These are phyloP conservation scores for Chelonia mydas DNA, from an alignment of 2,797 vertebrate species.

Conservation along the genomic window DNA sequence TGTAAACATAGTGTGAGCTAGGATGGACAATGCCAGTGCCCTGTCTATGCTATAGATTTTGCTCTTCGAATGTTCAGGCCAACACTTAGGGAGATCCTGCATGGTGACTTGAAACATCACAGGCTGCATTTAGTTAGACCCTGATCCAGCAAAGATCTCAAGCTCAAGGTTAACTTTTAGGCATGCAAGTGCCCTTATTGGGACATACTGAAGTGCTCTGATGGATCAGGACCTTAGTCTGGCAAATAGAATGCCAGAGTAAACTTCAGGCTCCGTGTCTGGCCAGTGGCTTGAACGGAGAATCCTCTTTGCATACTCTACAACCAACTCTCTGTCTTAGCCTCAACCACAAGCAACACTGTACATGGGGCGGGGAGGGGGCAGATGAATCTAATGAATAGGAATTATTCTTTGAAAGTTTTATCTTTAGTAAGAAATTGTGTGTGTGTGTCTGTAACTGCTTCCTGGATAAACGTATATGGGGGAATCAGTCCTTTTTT, in stretches of 20 bases:
- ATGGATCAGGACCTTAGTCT: not conserved
- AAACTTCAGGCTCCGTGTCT: not conserved
- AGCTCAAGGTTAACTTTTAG: not conserved
- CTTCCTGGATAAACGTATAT: not conserved
- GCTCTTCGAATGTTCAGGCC: not conserved
- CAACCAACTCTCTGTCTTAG: not conserved
- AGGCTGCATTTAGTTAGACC: not conserved
- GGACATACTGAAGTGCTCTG: not conserved
- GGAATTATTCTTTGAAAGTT: not conserved
- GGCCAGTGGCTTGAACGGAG: not conserved
- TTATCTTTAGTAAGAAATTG: not conserved
- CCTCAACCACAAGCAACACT: not conserved
- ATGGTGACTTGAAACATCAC: not conserved
- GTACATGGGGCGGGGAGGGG: fast-evolving
- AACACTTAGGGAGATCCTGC: not conserved
- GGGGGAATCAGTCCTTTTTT: not conserved
- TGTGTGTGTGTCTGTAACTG: not conserved
- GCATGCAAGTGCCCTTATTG: not conserved
- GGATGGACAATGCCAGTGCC: not conserved
- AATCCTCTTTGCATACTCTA: not conserved
- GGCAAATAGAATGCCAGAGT: not conserved
- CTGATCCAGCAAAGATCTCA: not conserved
- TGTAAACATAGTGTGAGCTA: not conserved
- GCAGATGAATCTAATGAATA: not conserved
- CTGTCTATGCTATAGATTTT: not conserved